Evolutionary conservation across 2,888 invertebrate genomes (phyloP).

Genomic region (Drosophila parthenogenetica): DNA sequence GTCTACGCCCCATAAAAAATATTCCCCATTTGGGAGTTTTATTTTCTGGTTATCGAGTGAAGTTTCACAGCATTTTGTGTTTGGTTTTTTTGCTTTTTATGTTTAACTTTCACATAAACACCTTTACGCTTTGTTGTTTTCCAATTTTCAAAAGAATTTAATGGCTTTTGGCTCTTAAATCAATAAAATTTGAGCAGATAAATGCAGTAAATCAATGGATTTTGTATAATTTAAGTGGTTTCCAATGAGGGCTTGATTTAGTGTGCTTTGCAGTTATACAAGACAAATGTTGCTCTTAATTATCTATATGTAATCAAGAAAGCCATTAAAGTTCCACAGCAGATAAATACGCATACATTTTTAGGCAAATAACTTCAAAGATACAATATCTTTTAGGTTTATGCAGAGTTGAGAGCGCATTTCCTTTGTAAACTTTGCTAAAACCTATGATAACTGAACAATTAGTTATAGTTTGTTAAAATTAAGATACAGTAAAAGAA

Average conservation of each 20-base stretch:
- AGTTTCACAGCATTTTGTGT: conserved; percentile 11
- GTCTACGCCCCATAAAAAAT: too few relatives aligned
- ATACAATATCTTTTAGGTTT: too few relatives aligned
- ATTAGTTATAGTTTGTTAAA: background rate
- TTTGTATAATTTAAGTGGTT: conserved; percentile 9
- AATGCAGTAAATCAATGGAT: conserved; percentile 11
- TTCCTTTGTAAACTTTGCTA: too few relatives aligned
- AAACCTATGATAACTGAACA: too few relatives aligned
- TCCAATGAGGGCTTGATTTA: conserved; percentile 9
- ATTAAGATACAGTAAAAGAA: too few relatives aligned
- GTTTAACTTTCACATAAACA: conserved; percentile 20
- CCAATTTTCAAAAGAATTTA: conserved; percentile 1
- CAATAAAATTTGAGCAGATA: conserved; percentile 16
- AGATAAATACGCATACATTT: too few relatives aligned
- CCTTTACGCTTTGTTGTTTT: conserved; percentile 16
- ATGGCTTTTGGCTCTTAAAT: conserved; percentile 20
- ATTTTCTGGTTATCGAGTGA: conserved; percentile 18
- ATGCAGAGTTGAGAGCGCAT: too few relatives aligned
- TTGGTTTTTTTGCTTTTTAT: background rate
- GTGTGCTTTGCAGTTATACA: background rate
- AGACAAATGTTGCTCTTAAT: too few relatives aligned
- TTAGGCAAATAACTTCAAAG: too few relatives aligned
- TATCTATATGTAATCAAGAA: background rate
- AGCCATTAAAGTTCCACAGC: background rate
- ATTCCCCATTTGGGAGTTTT: too few relatives aligned